A percentile compares a stretch with the other conserved stretches of the same genome.
These are phyloP conservation scores for Phaethornis superciliosus DNA, from an alignment of 2,113 vertebrate genomes.

Conservation along the genomic window DNA sequence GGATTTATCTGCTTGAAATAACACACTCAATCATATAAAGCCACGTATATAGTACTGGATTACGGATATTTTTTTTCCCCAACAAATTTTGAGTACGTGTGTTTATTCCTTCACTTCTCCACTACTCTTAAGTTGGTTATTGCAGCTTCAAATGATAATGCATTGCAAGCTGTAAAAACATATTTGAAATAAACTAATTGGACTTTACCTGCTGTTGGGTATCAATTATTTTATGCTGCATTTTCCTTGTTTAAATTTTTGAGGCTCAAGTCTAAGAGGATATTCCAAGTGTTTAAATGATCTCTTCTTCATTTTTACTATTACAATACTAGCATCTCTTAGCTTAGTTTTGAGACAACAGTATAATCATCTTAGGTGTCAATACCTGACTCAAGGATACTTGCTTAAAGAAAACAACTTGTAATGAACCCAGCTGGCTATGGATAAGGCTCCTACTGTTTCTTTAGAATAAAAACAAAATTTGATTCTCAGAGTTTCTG, in stretches of 20 bases:
- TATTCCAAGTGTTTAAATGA: not conserved
- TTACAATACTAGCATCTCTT: not conserved
- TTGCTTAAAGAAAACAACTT: not conserved
- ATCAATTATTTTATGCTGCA: not conserved
- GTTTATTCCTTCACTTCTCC: not conserved
- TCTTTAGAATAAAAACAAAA: not conserved
- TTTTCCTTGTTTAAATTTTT: not conserved
- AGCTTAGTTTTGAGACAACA: not conserved
- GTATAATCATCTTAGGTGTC: not conserved
- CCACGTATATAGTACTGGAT: not conserved
- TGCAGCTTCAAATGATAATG: not conserved
- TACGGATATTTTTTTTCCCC: not conserved
- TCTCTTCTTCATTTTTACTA: not conserved
- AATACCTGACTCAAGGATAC: not conserved
- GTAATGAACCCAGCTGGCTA: not conserved
- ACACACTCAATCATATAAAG: not conserved
- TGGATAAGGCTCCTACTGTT: not conserved
- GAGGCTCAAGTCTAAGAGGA: not conserved
- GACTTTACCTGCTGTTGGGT: not conserved
- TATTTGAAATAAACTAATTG: not conserved
- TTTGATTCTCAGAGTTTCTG: not conserved
- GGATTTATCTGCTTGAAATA: not conserved
- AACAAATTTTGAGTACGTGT: not conserved
- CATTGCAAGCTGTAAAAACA: not conserved
- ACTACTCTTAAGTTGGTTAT: not conserved